Base-by-base conservation (phyloP, 2,797 vertebrate species). In the Schizopygopsis malacanthus region DNA sequence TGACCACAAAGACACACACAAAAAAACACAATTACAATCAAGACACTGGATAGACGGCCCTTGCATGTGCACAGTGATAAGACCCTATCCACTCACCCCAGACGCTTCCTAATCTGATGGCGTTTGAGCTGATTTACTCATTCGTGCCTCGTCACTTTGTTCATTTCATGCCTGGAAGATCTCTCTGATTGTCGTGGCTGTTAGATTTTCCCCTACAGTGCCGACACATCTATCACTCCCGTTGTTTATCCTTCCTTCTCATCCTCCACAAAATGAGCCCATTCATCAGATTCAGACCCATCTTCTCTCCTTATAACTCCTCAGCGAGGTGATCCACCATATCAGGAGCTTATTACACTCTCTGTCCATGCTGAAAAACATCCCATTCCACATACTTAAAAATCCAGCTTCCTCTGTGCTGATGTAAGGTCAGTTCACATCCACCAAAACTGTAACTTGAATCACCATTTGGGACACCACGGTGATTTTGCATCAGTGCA, bases 131-230 rank as follows among this genome's bases (percentile, higher is more conserved):
- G 90, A 92, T 93, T 92, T 89, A 90, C 86, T 89, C 85, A 13
- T 81, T 87, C 79, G 67, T 41, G 81, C 90, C 75, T 91, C 69
- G 90, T 92, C 89, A 89, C 90, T 91, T 90, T 92, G 89, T 94
- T 94, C 90, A 93, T 94, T 93, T 94, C 93, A 92, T 89, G 92
- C 89, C 89, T 91, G 90, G 87, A 76, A 93, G 93, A 92, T 92
- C 89, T 63, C 59, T 43, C 89, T 90, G 92, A 93, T 93, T 89
- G 91, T 93, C 91, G 89, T 4, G 87, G 93, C 84, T 88, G 83
- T 73, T 89, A 87, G 83, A 90, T 92, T 93, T 92, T 92, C 92
- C 92, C 90, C 93, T 89, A 92, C 90, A 65, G 50, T 10, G 86
- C 78, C 90, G 82, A 86, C 87, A 88, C 91, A 93, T 94, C 87